A percentile compares a stretch with the other conserved stretches of the same genome.
phyloP scores from a whole-genome alignment of 2,888 invertebrate species.

The Eupithecia dodoneata region DNA sequence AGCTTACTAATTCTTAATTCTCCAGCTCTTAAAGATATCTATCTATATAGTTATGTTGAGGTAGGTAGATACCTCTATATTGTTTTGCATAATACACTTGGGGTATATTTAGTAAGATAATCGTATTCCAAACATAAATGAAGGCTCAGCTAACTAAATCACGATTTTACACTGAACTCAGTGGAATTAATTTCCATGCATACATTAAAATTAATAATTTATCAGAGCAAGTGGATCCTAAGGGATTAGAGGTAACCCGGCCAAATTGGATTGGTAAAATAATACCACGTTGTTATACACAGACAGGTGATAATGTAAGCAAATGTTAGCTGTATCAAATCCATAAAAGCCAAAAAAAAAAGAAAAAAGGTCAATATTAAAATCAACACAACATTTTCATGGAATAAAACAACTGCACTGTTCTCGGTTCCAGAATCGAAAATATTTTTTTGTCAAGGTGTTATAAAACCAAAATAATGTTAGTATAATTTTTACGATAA shows the following conservation, averaged over 20 bases:
- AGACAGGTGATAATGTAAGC: not conserved
- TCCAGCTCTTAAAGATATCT: too few relatives aligned
- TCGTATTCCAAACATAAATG: slow-evolving; percentile 2
- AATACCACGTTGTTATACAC: not conserved
- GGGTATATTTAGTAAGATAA: not conserved
- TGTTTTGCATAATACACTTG: not conserved
- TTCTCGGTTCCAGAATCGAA: not conserved
- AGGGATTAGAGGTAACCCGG: slow-evolving; percentile 23
- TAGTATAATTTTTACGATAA: too few relatives aligned
- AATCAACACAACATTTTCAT: not conserved
- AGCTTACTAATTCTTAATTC: too few relatives aligned
- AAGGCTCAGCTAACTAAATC: slow-evolving; percentile 13
- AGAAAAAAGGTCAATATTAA: not conserved
- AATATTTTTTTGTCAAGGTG: not conserved
- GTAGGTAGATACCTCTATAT: not conserved
- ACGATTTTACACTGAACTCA: slow-evolving; percentile 7
- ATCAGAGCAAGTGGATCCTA: slow-evolving; percentile 25
- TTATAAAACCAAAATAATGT: not conserved
- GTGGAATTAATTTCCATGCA: slow-evolving; percentile 34
- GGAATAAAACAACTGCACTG: not conserved
- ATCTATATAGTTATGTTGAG: too few relatives aligned
- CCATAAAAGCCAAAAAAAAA: not conserved
- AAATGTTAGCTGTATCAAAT: not conserved
- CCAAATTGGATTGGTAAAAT: slow-evolving; percentile 20
- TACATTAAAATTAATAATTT: slow-evolving; percentile 38